Evolutionary conservation across 2,888 invertebrate genomes (phyloP), one percentile per base, ranked within the genome.

Genomic region (Trissonchulus latispiculum): DNA sequence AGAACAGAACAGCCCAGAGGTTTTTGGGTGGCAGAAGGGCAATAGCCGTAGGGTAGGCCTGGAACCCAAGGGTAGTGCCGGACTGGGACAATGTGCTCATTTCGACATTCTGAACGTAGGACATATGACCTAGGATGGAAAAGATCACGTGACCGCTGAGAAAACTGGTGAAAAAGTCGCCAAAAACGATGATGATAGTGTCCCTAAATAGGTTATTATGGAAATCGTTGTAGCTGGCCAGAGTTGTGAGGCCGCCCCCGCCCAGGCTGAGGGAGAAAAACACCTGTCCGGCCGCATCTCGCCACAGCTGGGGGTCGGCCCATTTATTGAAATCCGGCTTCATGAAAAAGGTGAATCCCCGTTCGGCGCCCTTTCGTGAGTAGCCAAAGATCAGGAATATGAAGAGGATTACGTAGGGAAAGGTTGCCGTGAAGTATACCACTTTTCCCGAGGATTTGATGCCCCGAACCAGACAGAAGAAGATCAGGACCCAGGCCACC

Each of bases 231-330:
- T 72, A 72, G 36, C 71, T 72, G 23, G 72, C 61, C 29, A 72
- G 59, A 23, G 72, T 72, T n/a, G 71, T 72, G 3, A 72, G 59
- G 3, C 72, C 72, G 35, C 72, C 72, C 18, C 72, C 72, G 8
- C 72, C 72, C 23, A 72, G 48, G 15, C 71, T 72, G n/a, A 72
- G 71, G 29, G 71, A 72, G 32, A 72, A 72, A 37, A 72, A 69
- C 2, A 72, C 61, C 29, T 48, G 36, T 2, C n/a, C 31, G 2
- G 70, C 70, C 2, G 48, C 36, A 29, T 70, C 48, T 28, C 70
- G 48, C 70, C 36, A 48, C 48, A 70, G 48, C n/a, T n/a, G n/a
- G n/a, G n/a, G n/a, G n/a, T n/a, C n/a, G n/a, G n/a, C n/a, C n/a
- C n/a, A n/a, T 48, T 70, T 70, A 2, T n/a, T 70, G 29, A 70